Evolutionary conservation across 2,888 invertebrate genomes (phyloP), one percentile per base, ranked within the genome.

Genomic region (Eristalis intricaria): DNA sequence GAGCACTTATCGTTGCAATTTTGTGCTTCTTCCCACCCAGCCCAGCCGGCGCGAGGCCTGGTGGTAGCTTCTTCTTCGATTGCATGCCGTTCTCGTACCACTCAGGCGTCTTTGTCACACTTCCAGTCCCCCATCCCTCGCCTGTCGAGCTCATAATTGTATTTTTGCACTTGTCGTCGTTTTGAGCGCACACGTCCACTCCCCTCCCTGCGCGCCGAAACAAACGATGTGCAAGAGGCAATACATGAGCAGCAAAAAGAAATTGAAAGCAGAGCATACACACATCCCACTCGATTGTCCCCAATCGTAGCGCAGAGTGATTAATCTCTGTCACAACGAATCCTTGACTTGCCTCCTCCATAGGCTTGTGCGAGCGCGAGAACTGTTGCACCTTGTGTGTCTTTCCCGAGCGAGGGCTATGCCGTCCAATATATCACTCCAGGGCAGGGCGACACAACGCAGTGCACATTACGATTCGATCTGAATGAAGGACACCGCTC

Each of bases 1-100:
- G 23, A 69, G 84, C 87, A 87, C 84, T 87, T 80, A 87, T 87
- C 87, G 83, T 65, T 84, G 87, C 87, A 83, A 83, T 76, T 83
- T 79, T 43, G 63, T 76, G 23, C 58, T 70, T n/a, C 50, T 35
- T 40, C 68, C 43, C 78, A 60, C 22, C 56, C 43, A n/a, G 4
- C 22, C 64, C 43, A n/a, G 4, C 22, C 43, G 32, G 29, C 29
- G 29, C 29, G 5, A n/a, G n/a, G 29, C 4, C 2, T 26, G 60
- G 66, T 32, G 50, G 65, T 43, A 40, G 58, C 65, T 58, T 64
- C 32, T 58, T 65, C 32, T 63, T 50, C 78, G 69, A 74, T 78
- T 84, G 73, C 74, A 69, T 78, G 84, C 29, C 75, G 66, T 85
- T 74, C 76, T 81, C 77, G 63, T 85, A 71, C 71, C 80, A 76